A percentile compares a stretch with the other conserved stretches of the same genome.
These are phyloP conservation scores for Remorina albescens DNA, from an alignment of 2,797 vertebrate species.

Conservation along the genomic window DNA sequence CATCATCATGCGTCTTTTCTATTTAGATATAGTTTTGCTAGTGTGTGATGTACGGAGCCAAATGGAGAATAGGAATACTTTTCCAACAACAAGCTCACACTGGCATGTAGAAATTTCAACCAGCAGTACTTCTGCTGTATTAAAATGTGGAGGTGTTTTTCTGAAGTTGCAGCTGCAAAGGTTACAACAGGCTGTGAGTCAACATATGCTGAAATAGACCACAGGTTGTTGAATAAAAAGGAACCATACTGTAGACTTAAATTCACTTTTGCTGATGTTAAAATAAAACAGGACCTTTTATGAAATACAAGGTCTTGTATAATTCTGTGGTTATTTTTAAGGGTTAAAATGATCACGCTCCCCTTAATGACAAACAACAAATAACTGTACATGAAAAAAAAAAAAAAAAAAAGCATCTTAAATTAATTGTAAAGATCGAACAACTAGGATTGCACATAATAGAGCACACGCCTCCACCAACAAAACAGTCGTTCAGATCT, in stretches of 20 bases:
- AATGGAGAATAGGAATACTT: not conserved
- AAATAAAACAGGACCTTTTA: not conserved
- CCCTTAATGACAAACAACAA: not conserved
- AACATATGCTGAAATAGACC: not conserved
- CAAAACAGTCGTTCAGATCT: too few species aligned
- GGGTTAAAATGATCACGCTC: not conserved
- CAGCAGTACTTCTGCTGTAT: not conserved
- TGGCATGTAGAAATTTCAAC: not conserved
- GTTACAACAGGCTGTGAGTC: conserved; percentile 20
- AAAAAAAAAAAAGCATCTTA: not conserved
- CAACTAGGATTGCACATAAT: not conserved
- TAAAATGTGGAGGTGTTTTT: not conserved
- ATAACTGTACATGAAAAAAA: not conserved
- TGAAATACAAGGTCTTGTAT: not conserved
- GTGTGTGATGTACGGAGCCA: not conserved
- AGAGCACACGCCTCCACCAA: too few species aligned
- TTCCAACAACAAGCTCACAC: not conserved
- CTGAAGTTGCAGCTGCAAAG: conserved; percentile 25
- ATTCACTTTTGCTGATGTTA: conserved; percentile 21
- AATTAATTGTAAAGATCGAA: not conserved
- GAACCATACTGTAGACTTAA: not conserved
- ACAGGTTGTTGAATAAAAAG: conserved; percentile 7
- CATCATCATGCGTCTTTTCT: not conserved
- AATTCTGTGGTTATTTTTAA: not conserved
- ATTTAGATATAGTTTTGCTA: not conserved